These are phyloP conservation scores for Dryococelus australis DNA, from an alignment of 2,888 invertebrate species.

Conservation along the genomic window DNA sequence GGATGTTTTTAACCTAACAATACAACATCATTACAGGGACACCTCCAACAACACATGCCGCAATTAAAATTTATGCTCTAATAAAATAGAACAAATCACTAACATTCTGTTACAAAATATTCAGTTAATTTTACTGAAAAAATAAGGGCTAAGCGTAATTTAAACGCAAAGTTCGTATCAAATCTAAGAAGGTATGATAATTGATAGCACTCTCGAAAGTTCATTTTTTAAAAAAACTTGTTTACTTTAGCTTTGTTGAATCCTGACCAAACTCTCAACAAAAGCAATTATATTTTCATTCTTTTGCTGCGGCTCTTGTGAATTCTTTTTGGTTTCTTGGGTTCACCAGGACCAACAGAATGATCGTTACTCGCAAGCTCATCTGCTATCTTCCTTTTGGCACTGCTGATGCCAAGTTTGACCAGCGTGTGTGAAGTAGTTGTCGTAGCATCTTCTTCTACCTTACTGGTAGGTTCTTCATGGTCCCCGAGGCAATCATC, in stretches of 20 bases:
- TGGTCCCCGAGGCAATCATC: slow-evolving; percentile 12
- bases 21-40: neutral
- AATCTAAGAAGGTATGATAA: neutral
- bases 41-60: neutral
- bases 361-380: too few species aligned
- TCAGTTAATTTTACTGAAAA: neutral
- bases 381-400: too few species aligned
- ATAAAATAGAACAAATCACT: neutral
- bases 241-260: neutral
- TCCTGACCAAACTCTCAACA: neutral
- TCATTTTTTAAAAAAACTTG: neutral
- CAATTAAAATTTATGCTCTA: neutral
- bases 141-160: neutral
- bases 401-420: too few species aligned
- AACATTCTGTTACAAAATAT: neutral
- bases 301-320: slow-evolving; percentile 37
- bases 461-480: slow-evolving; percentile 23
- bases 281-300: slow-evolving; percentile 27
- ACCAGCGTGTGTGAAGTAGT: neutral
- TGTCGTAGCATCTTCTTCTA: neutral
- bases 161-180: slow-evolving; percentile 2
- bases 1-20: neutral
- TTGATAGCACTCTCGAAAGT: neutral
- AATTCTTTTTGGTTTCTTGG: slow-evolving; percentile 32
- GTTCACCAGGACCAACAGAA: neutral